Evolutionary conservation across 1,140 invertebrate genomes (phyloP), one percentile per base, ranked within the genome.

Genomic region (Bombus impatiens): DNA sequence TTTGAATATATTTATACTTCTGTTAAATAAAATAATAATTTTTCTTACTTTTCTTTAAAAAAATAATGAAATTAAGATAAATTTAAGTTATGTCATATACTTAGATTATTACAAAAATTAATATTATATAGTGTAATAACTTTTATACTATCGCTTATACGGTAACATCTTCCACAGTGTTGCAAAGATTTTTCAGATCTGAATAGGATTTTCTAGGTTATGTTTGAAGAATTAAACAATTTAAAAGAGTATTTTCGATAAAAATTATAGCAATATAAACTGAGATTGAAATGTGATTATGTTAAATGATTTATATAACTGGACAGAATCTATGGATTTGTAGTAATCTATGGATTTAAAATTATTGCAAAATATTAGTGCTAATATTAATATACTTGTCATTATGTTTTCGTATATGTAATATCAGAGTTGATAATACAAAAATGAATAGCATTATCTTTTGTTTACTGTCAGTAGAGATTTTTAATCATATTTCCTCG

Each of bases 171-270:
- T 44, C 8, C n/a, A 12, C 25, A 28, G 22, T 74, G 2, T 32
- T 3, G 0, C 0, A 37, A 1, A n/a, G 10, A n/a, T 44, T 12
- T 15, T 42, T 18, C 1, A 59, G 22, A 77, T 82, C 59, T 42
- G 22, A 72, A 82, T 71, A 18, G 22, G 9, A 42, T 35, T 76
- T 53, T 53, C 37, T 44, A 53, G 81, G 81, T 83, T 83, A 83
- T 32, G 25, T 37, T 40, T 53, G 3, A 18, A 42, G 0, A 47
- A 76, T 35, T 44, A 37, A 6, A 12, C 5, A 57, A 42, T 47
- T 84, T 22, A 28, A 59, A 44, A 44, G 22, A 78, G 10, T 40
- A 59, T 59, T 57, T 53, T 12, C 35, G 18, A 77, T 37, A 53
- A 18, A 9, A 28, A 28, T 37, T 53, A 40, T 59, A 12, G 9